A percentile compares a stretch with the other conserved stretches of the same genome.
These are phyloP conservation scores for Hyperoplus immaculatus DNA, from an alignment of 2,797 vertebrate species.

Conservation along the genomic window DNA sequence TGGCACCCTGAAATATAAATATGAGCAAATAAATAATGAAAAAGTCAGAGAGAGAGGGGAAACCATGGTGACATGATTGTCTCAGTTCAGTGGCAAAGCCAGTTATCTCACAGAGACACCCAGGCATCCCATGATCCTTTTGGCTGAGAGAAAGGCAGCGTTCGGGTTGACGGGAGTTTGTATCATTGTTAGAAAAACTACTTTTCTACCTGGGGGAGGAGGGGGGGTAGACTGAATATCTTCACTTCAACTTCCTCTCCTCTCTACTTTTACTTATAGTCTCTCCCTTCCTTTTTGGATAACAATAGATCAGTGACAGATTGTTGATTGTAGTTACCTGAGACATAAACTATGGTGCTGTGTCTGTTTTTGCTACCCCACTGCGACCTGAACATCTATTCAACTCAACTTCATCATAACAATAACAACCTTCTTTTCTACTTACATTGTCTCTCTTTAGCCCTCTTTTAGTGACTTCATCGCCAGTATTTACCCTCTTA, in stretches of 20 bases:
- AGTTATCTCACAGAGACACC: conserved; percentile 76
- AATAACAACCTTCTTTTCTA: not conserved
- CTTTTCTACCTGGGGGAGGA: conserved; percentile 17
- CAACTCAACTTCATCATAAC: not conserved
- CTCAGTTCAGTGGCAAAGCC: conserved; percentile 72
- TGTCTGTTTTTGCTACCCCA: not conserved
- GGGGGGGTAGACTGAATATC: conserved; percentile 32
- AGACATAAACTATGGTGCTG: not conserved
- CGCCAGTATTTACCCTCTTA: not conserved
- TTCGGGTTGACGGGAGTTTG: conserved; percentile 66
- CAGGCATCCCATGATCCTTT: conserved; percentile 67
- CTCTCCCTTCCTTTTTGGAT: not conserved
- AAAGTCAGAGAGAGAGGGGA: conserved; percentile 46
- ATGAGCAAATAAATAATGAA: conserved; percentile 76
- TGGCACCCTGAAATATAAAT: conserved; percentile 68
- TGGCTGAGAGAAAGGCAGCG: conserved; percentile 65
- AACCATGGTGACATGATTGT: conserved; percentile 59
- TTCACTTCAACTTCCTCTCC: not conserved
- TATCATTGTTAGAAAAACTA: conserved; percentile 26
- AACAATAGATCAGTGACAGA: conserved; percentile 17
- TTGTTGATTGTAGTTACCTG: conserved; percentile 8
- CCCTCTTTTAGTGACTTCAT: not conserved
- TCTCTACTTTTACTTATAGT: not conserved
- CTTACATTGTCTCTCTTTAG: not conserved
- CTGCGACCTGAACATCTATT: not conserved